Evolutionary conservation across 23 tunicate genomes (phyloP), one percentile per base, ranked within the genome.

Genomic region (Aplidium turbinatum): DNA sequence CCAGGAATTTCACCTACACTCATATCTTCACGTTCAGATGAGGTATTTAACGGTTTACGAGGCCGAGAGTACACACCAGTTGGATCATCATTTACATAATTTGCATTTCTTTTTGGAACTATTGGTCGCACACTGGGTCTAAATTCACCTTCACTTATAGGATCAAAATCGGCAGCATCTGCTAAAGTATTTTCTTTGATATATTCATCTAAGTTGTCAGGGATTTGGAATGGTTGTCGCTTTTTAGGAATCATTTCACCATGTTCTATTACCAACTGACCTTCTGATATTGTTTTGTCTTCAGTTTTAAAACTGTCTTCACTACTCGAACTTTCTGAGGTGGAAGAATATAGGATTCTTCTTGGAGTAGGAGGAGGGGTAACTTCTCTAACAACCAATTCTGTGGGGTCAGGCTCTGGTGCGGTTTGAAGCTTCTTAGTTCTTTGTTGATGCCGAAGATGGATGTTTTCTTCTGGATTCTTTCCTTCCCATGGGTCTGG

Each of bases 221-320:
- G 82, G 19, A 76, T 42, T 16, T 24, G 23, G 6, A 76, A 72
- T 2, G 61, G 63, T 9, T 30, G 73, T 48, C 40, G 67, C 46
- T 40, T 76, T 68, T 75, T 91, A 27, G 70, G 66, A 52, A 20
- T 78, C 68, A 84, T 73, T 75, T 91, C 97, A 0, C 97, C 97
- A 69, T 91, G 97, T 36, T 87, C 86, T 33, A 91, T 84, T 1
- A 91, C 64, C 27, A 91, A 74, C 38, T 91, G 91, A 28, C 97
- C 97, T 65, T 91, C 86, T 33, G 97, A 91, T 13, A 91, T 91
- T 16, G 86, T 74, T 26, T 76, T 70, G 19, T 91, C 97, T 0
- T 65, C 77, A 31, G 76, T 23, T 4, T 5, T 47, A 23, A 19
- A 35, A 35, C 22, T 21, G 3, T 28, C 38, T 2, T 28, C 36